A percentile compares a stretch with the other conserved stretches of the same genome.
Conservation (phyloP, 2,797 vertebrate genomes). For the Rhinophrynus dorsalis region DNA sequence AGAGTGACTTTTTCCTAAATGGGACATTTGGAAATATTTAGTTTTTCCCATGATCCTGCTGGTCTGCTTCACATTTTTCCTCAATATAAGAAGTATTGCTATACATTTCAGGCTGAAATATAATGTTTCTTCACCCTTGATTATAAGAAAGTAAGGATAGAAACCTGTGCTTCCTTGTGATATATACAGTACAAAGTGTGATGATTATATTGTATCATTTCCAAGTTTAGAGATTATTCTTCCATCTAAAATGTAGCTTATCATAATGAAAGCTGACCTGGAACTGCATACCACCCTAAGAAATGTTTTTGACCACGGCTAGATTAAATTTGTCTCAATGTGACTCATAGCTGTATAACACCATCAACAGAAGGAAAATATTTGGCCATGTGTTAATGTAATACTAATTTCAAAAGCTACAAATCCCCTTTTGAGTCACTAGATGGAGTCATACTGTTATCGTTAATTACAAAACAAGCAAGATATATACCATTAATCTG, state of each 20-base stretch:
- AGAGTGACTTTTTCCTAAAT: no score
- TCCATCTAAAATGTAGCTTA: slow-evolving; percentile 4
- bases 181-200: background rate
- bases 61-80: no score
- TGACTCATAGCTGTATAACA: slow-evolving; percentile 12
- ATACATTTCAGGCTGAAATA: no score
- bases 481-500: no score
- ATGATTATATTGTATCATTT: background rate
- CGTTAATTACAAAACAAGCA: no score
- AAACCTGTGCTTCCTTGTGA: background rate
- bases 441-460: slow-evolving; percentile 29
- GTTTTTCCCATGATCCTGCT: no score
- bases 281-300: background rate
- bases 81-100: no score
- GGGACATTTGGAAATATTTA: no score
- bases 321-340: background rate
- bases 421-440: slow-evolving; percentile 27
- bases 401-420: background rate
- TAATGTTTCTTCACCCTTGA: no score
- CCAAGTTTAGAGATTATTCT: background rate
- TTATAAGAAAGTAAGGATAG: no score
- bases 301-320: slow-evolving; percentile 10
- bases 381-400: background rate
- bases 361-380: background rate
- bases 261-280: slow-evolving; percentile 3